These are phyloP conservation scores for Ceyx cyanopectus DNA, from an alignment of 2,113 vertebrate genomes.

Conservation along the genomic window DNA sequence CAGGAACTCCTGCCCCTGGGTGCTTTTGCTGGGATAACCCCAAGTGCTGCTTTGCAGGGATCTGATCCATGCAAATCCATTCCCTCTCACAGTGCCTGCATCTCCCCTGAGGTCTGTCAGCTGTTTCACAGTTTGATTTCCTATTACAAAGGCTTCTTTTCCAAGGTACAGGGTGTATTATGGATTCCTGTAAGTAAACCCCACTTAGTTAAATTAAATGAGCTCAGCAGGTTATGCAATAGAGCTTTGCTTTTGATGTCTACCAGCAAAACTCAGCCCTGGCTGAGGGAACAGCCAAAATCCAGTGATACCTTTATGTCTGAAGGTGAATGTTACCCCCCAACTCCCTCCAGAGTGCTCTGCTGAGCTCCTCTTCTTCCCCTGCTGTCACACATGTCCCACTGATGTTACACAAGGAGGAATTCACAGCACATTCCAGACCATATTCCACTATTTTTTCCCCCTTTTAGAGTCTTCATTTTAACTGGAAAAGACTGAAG, in stretches of 20 bases:
- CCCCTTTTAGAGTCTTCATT: not conserved
- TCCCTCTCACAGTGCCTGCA: not conserved
- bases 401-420: not conserved
- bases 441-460: not conserved
- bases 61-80: not conserved
- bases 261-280: not conserved
- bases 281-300: not conserved
- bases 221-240: slow-evolving; percentile 25
- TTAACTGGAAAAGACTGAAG: not conserved
- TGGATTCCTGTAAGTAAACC: not conserved
- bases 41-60: not conserved
- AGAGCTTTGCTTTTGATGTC: not conserved
- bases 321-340: not conserved
- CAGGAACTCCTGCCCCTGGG: not conserved
- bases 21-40: not conserved
- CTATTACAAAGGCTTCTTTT: slow-evolving; percentile 57
- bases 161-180: slow-evolving; percentile 4
- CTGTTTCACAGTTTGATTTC: not conserved
- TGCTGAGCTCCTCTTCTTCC: not conserved
- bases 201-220: not conserved
- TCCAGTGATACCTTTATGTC: not conserved
- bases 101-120: not conserved
- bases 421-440: slow-evolving; percentile 29
- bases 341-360: no score
- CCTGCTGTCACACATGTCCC: not conserved